phyloP scores from a whole-genome alignment of 2,888 invertebrate species.

The Hipparchia sbordonii region DNA sequence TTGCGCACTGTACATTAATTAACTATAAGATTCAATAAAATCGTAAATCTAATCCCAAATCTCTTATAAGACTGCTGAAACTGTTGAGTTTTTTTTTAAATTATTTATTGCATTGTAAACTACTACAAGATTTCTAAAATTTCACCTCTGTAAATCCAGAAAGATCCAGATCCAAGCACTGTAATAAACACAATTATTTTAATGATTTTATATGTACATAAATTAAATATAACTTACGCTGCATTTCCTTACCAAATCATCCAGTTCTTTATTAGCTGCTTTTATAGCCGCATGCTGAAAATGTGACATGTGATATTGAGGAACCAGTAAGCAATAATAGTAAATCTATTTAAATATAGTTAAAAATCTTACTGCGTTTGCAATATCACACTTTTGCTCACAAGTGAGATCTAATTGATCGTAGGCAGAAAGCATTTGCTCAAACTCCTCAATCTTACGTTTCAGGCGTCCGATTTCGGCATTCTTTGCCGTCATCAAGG shows the following conservation, averaged over 20 bases:
- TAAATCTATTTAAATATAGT: not conserved
- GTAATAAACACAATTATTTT: constrained; percentile 46
- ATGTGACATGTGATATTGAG: constrained; percentile 37
- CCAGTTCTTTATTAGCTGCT: constrained; percentile 70
- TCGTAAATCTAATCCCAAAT: no score
- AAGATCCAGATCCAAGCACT: constrained; percentile 71
- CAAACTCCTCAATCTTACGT: constrained; percentile 73
- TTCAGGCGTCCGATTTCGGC: constrained; percentile 75
- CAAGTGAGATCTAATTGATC: constrained; percentile 70
- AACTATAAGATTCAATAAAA: no score
- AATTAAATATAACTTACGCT: constrained; percentile 1
- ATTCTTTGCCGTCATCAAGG: constrained; percentile 75
- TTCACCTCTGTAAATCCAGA: constrained; percentile 71
- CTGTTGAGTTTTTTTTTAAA: no score
- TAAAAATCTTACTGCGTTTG: constrained; percentile 62
- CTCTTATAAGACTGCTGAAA: no score
- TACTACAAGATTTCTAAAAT: not conserved
- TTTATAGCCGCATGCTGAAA: constrained; percentile 72
- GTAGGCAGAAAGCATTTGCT: constrained; percentile 69
- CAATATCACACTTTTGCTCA: constrained; percentile 73
- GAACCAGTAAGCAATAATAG: not conserved
- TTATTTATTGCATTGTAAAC: no score
- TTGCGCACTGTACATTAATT: no score
- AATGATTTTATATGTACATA: not conserved
- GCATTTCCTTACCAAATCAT: constrained; percentile 62